A percentile compares a stretch with the other conserved stretches of the same genome.
These are phyloP conservation scores for Danio choprae DNA, from an alignment of 2,797 vertebrate species.

Conservation along the genomic window DNA sequence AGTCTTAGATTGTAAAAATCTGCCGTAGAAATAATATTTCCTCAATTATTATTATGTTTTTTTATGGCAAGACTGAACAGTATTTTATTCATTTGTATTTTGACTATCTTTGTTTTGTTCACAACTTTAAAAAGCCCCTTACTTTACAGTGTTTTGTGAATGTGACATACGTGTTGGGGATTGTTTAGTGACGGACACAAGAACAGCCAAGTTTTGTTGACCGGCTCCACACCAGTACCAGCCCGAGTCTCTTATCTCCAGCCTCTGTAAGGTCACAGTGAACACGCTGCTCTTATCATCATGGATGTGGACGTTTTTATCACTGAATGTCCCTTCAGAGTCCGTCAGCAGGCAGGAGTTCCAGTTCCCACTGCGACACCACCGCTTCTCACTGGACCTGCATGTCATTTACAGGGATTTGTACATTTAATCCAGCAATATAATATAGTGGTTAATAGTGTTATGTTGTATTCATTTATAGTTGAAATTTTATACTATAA, in stretches of 20 bases:
- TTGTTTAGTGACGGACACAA: slow-evolving; percentile 66
- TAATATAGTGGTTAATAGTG: no score
- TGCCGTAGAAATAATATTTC: no score
- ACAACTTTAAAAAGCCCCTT: no score
- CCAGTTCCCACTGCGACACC: slow-evolving; percentile 77
- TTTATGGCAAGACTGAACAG: no score
- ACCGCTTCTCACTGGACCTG: slow-evolving; percentile 76
- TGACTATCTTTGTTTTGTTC: not conserved
- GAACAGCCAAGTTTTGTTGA: slow-evolving; percentile 62
- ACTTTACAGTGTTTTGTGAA: not conserved
- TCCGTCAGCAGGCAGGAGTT: slow-evolving; percentile 68
- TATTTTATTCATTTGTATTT: no score
- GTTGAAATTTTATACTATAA: no score
- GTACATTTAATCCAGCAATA: not conserved
- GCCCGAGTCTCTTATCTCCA: slow-evolving; percentile 69
- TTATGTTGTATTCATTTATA: no score
- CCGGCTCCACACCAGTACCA: slow-evolving; percentile 77
- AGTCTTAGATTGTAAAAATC: no score
- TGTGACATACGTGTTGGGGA: slow-evolving; percentile 66
- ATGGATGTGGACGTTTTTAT: slow-evolving; percentile 68
- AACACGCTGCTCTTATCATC: slow-evolving; percentile 73
- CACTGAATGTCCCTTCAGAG: slow-evolving; percentile 66
- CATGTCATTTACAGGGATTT: slow-evolving; percentile 44
- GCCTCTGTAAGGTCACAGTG: slow-evolving; percentile 70
- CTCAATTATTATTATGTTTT: no score